These are phyloP conservation scores for Chaetops frenatus DNA, from an alignment of 2,113 vertebrate species.

Conservation along the genomic window DNA sequence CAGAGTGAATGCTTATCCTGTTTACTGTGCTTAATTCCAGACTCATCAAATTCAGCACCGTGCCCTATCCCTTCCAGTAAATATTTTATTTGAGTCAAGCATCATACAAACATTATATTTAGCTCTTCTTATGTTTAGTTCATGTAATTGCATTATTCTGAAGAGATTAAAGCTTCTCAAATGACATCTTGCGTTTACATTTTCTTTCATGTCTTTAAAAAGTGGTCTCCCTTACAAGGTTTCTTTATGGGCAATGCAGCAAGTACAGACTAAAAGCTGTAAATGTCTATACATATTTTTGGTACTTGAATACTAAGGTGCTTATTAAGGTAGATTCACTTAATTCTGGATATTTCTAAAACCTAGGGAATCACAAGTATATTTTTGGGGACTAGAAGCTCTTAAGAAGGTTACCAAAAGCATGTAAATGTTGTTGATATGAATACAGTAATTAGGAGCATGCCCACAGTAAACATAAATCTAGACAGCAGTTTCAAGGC, in stretches of 20 bases:
- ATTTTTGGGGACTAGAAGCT: neutral
- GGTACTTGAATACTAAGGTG: neutral
- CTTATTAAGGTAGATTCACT: neutral
- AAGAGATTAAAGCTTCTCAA: slow-evolving; percentile 31
- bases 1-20: slow-evolving; percentile 31
- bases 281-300: neutral
- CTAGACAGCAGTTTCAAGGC: neutral
- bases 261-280: neutral
- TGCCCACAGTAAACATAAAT: neutral
- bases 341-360: neutral
- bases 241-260: neutral
- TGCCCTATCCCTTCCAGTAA: slow-evolving; percentile 40
- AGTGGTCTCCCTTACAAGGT: neutral
- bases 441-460: neutral
- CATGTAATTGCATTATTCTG: slow-evolving; percentile 31
- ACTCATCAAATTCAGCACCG: slow-evolving; percentile 15
- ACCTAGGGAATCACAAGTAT: neutral
- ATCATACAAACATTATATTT: slow-evolving; percentile 25
- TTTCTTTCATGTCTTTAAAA: slow-evolving; percentile 10
- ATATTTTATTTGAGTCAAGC: slow-evolving; percentile 43
- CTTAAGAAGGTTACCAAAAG: neutral
- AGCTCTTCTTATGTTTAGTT: neutral
- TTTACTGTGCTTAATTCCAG: slow-evolving; percentile 32
- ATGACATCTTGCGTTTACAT: slow-evolving; percentile 16
- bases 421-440: neutral